A percentile compares a stretch with the other conserved stretches of the same genome.
These are phyloP conservation scores for Hermetia illucens DNA, from an alignment of 1,140 invertebrate species.

Conservation along the genomic window DNA sequence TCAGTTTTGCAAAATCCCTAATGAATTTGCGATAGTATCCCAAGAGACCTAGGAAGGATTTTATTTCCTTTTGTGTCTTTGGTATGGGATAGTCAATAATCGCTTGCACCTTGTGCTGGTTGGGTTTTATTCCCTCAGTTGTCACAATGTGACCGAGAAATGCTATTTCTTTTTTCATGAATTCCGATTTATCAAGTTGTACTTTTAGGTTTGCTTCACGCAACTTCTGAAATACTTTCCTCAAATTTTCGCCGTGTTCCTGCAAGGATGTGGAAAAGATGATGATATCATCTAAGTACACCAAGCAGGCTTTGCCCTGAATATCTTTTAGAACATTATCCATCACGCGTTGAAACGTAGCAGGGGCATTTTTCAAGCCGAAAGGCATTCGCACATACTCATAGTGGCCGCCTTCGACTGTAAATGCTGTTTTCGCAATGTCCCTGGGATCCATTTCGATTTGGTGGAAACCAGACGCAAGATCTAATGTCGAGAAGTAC, in stretches of 20 bases:
- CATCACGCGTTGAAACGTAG: conserved; percentile 21
- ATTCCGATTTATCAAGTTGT: conserved; percentile 13
- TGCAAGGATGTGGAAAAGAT: conserved; percentile 10
- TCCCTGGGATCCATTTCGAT: background rate
- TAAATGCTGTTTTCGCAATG: conserved; percentile 4
- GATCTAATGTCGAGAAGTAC: conserved; percentile 4
- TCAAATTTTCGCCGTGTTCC: conserved; percentile 16
- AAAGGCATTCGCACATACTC: conserved; percentile 9
- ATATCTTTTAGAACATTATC: conserved; percentile 1
- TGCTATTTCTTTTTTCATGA: conserved; percentile 13
- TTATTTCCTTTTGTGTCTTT: conserved; percentile 23
- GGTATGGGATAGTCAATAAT: conserved; percentile 20
- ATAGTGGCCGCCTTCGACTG: background rate
- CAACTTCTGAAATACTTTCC: conserved; percentile 24
- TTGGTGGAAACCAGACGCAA: conserved; percentile 28
- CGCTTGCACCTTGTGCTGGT: conserved; percentile 9
- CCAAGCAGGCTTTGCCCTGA: conserved; percentile 2
- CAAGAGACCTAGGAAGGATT: conserved; percentile 30
- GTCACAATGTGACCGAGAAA: conserved; percentile 21
- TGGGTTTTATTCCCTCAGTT: conserved; percentile 11
- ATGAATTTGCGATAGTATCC: conserved; percentile 12
- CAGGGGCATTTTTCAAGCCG: conserved; percentile 12
- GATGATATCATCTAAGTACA: conserved; percentile 8
- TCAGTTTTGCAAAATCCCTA: conserved; percentile 14
- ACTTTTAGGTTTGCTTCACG: conserved; percentile 10